Evolutionary conservation across 1,140 invertebrate species (phyloP).

Genomic region (Zaprionus camerounensis): DNA sequence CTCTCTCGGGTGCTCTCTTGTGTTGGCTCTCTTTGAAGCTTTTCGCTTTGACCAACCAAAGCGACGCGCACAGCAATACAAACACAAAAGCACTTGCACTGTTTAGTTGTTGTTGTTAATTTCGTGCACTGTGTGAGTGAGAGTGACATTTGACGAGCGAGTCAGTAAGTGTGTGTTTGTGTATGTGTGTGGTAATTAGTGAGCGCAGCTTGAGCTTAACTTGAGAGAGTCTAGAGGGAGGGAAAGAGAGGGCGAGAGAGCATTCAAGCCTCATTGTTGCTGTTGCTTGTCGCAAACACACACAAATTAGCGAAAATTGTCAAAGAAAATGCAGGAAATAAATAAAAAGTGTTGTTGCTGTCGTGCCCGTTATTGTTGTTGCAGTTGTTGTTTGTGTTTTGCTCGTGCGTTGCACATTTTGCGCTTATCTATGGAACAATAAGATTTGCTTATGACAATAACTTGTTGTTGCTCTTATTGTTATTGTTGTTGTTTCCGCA

Average conservation of each 20-base stretch:
- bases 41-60: slow-evolving; percentile 40
- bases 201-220: not conserved
- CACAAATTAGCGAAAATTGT: slow-evolving; percentile 53
- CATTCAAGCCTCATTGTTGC: slow-evolving; percentile 7
- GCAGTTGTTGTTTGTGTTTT: slow-evolving; percentile 9
- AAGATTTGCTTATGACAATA: slow-evolving; percentile 58
- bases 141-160: not conserved
- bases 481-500: slow-evolving; percentile 2
- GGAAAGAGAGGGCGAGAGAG: slow-evolving; percentile 12
- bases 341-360: slow-evolving; percentile 36
- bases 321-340: slow-evolving; percentile 56
- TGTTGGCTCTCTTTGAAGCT: slow-evolving; percentile 22
- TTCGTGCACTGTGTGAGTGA: not conserved
- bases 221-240: not conserved
- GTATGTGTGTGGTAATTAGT: slow-evolving; percentile 9
- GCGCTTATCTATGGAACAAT: slow-evolving; percentile 51
- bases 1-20: not conserved
- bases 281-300: not conserved
- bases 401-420: slow-evolving; percentile 52
- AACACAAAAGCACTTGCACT: slow-evolving; percentile 43
- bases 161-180: not conserved
- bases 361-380: slow-evolving; percentile 2
- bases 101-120: slow-evolving; percentile 15
- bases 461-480: slow-evolving; percentile 25
- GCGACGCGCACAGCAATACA: slow-evolving; percentile 19